These are phyloP conservation scores for Colostygia pectinataria DNA, from an alignment of 2,888 invertebrate species.

Conservation along the genomic window DNA sequence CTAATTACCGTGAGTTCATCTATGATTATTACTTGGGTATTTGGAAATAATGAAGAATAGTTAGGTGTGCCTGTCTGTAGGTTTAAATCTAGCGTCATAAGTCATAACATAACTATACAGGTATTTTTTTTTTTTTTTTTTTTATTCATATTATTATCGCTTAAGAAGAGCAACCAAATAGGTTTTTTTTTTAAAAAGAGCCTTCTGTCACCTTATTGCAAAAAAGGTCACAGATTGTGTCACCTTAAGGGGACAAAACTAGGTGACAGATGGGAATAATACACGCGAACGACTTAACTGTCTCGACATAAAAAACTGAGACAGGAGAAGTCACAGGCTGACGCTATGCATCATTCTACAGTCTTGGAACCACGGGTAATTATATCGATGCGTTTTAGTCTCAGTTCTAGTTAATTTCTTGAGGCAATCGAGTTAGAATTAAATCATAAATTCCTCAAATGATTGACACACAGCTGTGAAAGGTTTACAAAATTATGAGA, in stretches of 20 bases:
- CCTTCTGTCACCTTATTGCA: too few relatives aligned
- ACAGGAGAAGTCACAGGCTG: constrained; percentile 6
- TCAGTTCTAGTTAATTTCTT: constrained; percentile 14
- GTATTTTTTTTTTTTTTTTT: too few relatives aligned
- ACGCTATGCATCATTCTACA: background rate
- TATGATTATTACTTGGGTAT: background rate
- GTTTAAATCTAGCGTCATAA: too few relatives aligned
- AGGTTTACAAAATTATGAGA: constrained; percentile 6
- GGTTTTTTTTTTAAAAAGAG: too few relatives aligned
- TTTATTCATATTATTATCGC: too few relatives aligned
- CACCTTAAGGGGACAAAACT: too few relatives aligned
- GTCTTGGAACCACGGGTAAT: constrained; percentile 18
- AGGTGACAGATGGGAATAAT: too few relatives aligned
- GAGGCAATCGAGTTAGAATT: constrained; percentile 10
- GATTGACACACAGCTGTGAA: constrained; percentile 11
- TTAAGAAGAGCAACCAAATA: too few relatives aligned
- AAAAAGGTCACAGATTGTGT: too few relatives aligned
- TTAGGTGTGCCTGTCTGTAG: constrained; percentile 9
- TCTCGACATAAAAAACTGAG: too few relatives aligned
- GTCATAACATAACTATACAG: too few relatives aligned
- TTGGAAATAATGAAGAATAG: background rate
- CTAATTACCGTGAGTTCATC: constrained; percentile 26
- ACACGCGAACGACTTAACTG: too few relatives aligned
- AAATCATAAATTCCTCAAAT: constrained; percentile 14
- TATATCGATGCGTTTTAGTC: constrained; percentile 24